Evolutionary conservation across 2,888 invertebrate species (phyloP).

Genomic region (Trichogramma dendrolimi): DNA sequence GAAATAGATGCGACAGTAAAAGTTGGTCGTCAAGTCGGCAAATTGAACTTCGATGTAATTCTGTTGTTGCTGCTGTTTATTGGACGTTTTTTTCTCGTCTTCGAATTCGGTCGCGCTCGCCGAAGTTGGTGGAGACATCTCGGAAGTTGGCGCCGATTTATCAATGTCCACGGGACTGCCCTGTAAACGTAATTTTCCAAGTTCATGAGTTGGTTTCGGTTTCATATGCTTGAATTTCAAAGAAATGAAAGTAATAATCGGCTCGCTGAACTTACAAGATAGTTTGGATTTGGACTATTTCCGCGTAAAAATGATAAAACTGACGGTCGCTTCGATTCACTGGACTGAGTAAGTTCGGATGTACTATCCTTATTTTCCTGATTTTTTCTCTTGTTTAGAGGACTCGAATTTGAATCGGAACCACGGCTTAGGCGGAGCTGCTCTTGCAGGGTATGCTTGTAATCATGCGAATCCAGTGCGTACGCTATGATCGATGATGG

Average conservation of each 20-base stretch:
- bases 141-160: slow-evolving; percentile 34
- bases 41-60: slow-evolving; percentile 59
- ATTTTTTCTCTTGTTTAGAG: slow-evolving; percentile 52
- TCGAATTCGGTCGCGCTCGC: slow-evolving; percentile 35
- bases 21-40: slow-evolving; percentile 68
- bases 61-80: slow-evolving; percentile 38
- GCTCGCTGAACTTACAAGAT: slow-evolving; percentile 4
- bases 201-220: neutral
- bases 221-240: neutral
- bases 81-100: slow-evolving; percentile 44
- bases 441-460: slow-evolving; percentile 62
- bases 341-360: slow-evolving; percentile 40
- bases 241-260: neutral
- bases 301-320: slow-evolving; percentile 49
- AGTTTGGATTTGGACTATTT: slow-evolving; percentile 41
- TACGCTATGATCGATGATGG: slow-evolving; percentile 83
- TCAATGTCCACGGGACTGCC: slow-evolving; percentile 44
- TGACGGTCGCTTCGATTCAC: slow-evolving; percentile 45
- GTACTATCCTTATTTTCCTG: slow-evolving; percentile 50
- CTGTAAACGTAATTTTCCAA: neutral
- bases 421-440: slow-evolving; percentile 42
- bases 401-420: slow-evolving; percentile 53
- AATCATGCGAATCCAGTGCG: slow-evolving; percentile 69
- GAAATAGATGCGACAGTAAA: slow-evolving; percentile 86
- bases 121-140: slow-evolving; percentile 22